A percentile compares a stretch with the other conserved stretches of the same genome.
Conservation (phyloP, 2,797 vertebrate species). For the Centroberyx gerrardi region DNA sequence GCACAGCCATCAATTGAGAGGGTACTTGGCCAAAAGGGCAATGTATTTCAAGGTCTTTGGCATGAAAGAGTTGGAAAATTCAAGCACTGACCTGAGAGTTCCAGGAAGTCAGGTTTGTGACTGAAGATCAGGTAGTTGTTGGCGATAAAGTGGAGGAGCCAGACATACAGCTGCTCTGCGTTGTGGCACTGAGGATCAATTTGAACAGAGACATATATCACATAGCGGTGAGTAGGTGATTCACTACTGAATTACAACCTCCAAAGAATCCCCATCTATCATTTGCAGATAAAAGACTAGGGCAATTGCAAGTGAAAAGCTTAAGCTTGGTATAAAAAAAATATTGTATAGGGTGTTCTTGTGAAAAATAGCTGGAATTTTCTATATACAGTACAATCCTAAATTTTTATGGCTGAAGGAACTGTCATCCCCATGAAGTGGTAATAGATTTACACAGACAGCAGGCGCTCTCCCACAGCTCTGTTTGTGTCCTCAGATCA, state of each 20-base stretch:
- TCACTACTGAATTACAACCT: background rate
- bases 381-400: too few species aligned
- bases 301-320: background rate
- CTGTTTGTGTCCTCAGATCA: background rate
- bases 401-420: background rate
- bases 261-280: background rate
- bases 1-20: background rate
- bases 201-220: constrained; percentile 14
- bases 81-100: constrained; percentile 93
- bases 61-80: background rate
- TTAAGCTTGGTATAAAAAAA: background rate
- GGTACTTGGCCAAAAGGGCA: too few species aligned
- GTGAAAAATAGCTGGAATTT: too few species aligned
- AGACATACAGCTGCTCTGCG: constrained; percentile 94
- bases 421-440: background rate
- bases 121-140: constrained; percentile 99
- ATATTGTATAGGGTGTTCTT: too few species aligned
- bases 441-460: background rate
- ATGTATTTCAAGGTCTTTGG: background rate
- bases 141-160: constrained; percentile 98
- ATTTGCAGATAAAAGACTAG: background rate
- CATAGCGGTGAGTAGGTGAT: background rate
- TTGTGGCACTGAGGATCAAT: constrained; percentile 92
- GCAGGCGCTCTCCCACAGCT: background rate
- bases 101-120: constrained; percentile 97